Percentiles rank a stretch among this genome's conserved stretches.
phyloP scores from a whole-genome alignment of 2,113 vertebrate genomes.

The Bambusicola thoracicus region DNA sequence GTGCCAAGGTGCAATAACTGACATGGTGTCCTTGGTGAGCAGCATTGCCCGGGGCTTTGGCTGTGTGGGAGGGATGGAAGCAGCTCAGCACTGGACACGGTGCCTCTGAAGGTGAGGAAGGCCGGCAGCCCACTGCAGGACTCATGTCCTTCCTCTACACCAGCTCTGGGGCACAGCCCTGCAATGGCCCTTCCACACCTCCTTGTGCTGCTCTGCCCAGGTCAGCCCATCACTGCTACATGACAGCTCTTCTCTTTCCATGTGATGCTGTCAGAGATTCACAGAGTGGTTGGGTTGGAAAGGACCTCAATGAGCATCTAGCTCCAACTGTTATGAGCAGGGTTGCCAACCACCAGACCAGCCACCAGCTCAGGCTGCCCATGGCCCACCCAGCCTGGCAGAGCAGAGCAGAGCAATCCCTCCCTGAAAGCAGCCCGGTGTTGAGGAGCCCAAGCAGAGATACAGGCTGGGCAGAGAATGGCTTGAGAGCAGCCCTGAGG shows the following conservation, averaged over 20 bases:
- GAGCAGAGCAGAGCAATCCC: too few relatives aligned
- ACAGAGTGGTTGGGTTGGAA: too few relatives aligned
- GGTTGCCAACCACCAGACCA: too few relatives aligned
- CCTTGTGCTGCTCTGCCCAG: not conserved
- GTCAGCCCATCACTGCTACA: not conserved
- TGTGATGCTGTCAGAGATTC: too few relatives aligned
- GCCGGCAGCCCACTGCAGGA: not conserved
- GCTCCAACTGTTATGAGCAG: not conserved
- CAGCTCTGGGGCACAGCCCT: not conserved
- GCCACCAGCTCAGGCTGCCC: not conserved
- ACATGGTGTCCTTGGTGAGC: not conserved
- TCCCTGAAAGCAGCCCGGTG: not conserved
- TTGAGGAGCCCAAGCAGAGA: not conserved
- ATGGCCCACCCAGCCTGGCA: too few relatives aligned
- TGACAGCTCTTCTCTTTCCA: rapidly evolving
- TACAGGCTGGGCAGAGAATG: too few relatives aligned
- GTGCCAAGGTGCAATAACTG: not conserved
- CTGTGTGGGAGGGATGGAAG: not conserved
- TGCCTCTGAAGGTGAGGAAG: not conserved
- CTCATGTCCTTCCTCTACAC: not conserved
- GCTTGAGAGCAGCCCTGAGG: too few relatives aligned
- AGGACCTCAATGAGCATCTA: not conserved
- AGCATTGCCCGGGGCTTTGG: not conserved
- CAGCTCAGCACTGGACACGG: not conserved
- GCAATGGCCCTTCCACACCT: not conserved